A percentile compares a stretch with the other conserved stretches of the same genome.
These are phyloP conservation scores for Tipula confusa DNA, from an alignment of 2,888 invertebrate species.

Conservation along the genomic window DNA sequence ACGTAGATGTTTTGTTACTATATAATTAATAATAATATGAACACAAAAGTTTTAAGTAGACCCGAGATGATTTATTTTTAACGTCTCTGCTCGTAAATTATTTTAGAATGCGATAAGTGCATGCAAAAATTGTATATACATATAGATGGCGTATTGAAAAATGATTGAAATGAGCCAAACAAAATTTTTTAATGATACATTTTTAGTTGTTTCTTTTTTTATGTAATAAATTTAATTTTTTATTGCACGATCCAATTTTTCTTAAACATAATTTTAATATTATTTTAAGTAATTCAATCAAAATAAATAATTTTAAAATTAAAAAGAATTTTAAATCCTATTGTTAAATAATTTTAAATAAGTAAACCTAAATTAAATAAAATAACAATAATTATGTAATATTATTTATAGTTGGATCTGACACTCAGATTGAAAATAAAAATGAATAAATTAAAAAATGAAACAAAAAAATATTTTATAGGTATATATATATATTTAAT, in stretches of 20 bases:
- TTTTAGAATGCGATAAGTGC: background rate
- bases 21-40: background rate
- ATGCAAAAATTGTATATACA: background rate
- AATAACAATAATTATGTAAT: background rate
- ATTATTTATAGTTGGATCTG: background rate
- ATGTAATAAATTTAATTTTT: background rate
- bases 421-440: background rate
- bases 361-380: background rate
- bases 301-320: background rate
- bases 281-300: background rate
- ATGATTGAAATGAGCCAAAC: background rate
- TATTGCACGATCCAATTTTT: background rate
- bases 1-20: slow-evolving; percentile 14
- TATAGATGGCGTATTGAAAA: background rate
- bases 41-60: slow-evolving; percentile 9
- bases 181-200: background rate
- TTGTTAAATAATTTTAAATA: slow-evolving; percentile 25
- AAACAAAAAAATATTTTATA: background rate
- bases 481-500: background rate
- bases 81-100: background rate
- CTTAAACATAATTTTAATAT: background rate
- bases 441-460: background rate
- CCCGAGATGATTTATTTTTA: background rate
- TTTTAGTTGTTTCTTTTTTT: background rate
- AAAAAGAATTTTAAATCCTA: background rate